Evolutionary conservation across 1,140 invertebrate genomes (phyloP).

Genomic region (Carposina sasakii): DNA sequence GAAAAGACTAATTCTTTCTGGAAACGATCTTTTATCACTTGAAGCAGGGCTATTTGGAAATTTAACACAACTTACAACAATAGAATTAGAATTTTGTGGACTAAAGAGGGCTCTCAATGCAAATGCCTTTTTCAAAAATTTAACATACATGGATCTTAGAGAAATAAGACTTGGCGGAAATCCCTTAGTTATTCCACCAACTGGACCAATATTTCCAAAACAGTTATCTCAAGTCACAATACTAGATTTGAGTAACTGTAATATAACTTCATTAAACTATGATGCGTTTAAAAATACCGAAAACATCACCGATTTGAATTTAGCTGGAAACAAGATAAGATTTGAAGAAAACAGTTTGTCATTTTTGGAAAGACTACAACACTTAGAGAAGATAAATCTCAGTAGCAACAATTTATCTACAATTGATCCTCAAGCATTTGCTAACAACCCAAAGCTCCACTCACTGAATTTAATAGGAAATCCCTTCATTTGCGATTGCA

Average conservation of each 20-base stretch:
- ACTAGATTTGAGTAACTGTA: slow-evolving; percentile 79
- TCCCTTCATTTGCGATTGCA: slow-evolving; percentile 81
- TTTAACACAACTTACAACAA: slow-evolving; percentile 76
- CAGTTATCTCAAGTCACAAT: slow-evolving; percentile 77
- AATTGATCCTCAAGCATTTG: slow-evolving; percentile 73
- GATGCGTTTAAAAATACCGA: slow-evolving; percentile 75
- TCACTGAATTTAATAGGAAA: slow-evolving; percentile 79
- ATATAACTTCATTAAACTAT: slow-evolving; percentile 74
- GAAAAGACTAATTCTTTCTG: slow-evolving; percentile 78
- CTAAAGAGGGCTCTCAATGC: slow-evolving; percentile 76
- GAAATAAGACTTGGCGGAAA: slow-evolving; percentile 82
- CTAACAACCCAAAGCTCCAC: slow-evolving; percentile 73
- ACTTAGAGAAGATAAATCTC: slow-evolving; percentile 77
- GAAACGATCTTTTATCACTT: slow-evolving; percentile 78
- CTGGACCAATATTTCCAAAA: slow-evolving; percentile 75
- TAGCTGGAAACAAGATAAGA: slow-evolving; percentile 76
- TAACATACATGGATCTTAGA: slow-evolving; percentile 76
- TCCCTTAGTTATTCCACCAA: slow-evolving; percentile 74
- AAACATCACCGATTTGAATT: slow-evolving; percentile 77
- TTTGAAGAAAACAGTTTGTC: slow-evolving; percentile 65
- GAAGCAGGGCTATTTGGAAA: slow-evolving; percentile 81
- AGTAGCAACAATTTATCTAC: slow-evolving; percentile 77
- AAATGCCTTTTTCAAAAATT: slow-evolving; percentile 79
- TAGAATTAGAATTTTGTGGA: slow-evolving; percentile 81
- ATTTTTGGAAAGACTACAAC: slow-evolving; percentile 74